phyloP scores from a whole-genome alignment of 1,140 invertebrate genomes.

The Cydia strobilella region DNA sequence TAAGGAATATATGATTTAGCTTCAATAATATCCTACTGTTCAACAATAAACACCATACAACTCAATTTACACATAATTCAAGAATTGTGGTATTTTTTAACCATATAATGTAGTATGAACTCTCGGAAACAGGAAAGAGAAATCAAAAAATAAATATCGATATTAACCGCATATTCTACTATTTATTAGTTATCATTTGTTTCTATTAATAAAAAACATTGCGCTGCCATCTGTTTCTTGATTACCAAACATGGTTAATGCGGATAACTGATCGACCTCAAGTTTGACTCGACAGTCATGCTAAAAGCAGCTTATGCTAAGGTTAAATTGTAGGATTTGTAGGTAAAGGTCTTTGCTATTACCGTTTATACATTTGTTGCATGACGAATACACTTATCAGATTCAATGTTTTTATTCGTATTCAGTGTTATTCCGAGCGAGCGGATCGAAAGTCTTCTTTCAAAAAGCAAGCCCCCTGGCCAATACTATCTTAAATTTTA shows the following conservation, averaged over 20 bases:
- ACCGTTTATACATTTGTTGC: constrained; percentile 17
- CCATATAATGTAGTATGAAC: too few relatives aligned
- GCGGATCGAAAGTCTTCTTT: too few relatives aligned
- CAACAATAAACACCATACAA: too few relatives aligned
- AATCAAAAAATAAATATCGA: not conserved
- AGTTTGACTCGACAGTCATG: constrained; percentile 39
- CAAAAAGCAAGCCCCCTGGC: too few relatives aligned
- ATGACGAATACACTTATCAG: constrained; percentile 2
- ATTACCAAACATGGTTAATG: constrained; percentile 32
- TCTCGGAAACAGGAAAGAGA: not conserved
- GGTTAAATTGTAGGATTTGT: constrained; percentile 34
- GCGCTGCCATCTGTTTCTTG: constrained; percentile 10
- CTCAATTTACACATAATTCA: too few relatives aligned
- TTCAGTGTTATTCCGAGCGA: not conserved
- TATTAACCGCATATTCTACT: not conserved
- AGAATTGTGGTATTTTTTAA: too few relatives aligned
- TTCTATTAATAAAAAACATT: constrained; percentile 11
- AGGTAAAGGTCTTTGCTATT: constrained; percentile 35
- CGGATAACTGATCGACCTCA: constrained; percentile 44
- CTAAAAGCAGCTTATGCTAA: constrained; percentile 39
- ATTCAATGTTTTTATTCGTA: not conserved
- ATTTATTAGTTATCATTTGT: not conserved
- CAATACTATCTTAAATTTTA: too few relatives aligned
- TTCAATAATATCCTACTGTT: too few relatives aligned
- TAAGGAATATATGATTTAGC: too few relatives aligned